A percentile compares a stretch with the other conserved stretches of the same genome.
Conservation (phyloP, 2,888 invertebrate genomes). For the Drosophila birchii region DNA sequence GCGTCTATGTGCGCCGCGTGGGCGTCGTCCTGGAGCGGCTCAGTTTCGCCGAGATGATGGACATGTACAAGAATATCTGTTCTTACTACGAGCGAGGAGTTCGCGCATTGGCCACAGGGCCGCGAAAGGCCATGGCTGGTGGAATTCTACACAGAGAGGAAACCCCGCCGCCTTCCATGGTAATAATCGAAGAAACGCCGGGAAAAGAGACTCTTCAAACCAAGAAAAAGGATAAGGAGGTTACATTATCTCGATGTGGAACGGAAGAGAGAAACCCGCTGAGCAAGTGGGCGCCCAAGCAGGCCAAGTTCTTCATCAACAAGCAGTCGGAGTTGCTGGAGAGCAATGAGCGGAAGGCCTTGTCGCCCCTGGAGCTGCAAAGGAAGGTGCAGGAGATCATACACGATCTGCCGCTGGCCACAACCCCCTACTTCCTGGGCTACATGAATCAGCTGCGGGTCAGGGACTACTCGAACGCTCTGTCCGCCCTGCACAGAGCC, state of each 20-base stretch:
- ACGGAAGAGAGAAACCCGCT: slow-evolving; percentile 83
- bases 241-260: neutral
- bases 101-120: slow-evolving; percentile 66
- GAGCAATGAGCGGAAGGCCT: slow-evolving; percentile 92
- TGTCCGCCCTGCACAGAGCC: slow-evolving; percentile 86
- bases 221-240: slow-evolving; percentile 29
- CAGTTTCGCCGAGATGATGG: slow-evolving; percentile 92
- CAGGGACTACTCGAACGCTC: slow-evolving; percentile 90
- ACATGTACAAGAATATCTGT: slow-evolving; percentile 90
- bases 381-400: slow-evolving; percentile 85
- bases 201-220: slow-evolving; percentile 5
- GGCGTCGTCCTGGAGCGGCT: slow-evolving; percentile 92
- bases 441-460: slow-evolving; percentile 95
- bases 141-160: slow-evolving; percentile 60
- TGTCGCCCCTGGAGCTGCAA: slow-evolving; percentile 91
- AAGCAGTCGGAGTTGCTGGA: slow-evolving; percentile 93
- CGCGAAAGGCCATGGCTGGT: slow-evolving; percentile 62
- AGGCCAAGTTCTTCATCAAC: slow-evolving; percentile 95
- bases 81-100: slow-evolving; percentile 87
- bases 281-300: slow-evolving; percentile 93
- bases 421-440: slow-evolving; percentile 90
- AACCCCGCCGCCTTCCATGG: slow-evolving; percentile 35
- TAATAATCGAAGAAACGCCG: neutral
- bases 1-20: slow-evolving; percentile 92
- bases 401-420: slow-evolving; percentile 82